Conservation (phyloP, 2,797 vertebrate genomes). For the Phrynocephalus forsythii region DNA sequence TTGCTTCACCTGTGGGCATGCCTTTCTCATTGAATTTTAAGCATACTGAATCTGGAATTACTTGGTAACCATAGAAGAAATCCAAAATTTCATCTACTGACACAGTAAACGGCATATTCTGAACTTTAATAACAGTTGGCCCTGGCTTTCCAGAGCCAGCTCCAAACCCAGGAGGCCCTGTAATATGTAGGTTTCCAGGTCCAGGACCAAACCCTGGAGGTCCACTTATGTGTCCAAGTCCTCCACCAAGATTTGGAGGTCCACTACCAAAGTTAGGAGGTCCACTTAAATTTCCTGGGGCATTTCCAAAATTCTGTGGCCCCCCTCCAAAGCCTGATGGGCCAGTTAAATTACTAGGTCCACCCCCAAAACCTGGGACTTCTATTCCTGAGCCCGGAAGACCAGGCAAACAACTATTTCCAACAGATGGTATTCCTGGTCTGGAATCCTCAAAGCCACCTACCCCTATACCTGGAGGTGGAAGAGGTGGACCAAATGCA, state of each 20-base stretch:
- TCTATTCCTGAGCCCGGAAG: slow-evolving; percentile 89
- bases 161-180: slow-evolving; percentile 85
- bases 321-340: slow-evolving; percentile 85
- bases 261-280: slow-evolving; percentile 79
- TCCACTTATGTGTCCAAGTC: slow-evolving; percentile 84
- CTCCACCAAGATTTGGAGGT: slow-evolving; percentile 80
- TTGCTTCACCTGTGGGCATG: slow-evolving; percentile 96
- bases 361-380: slow-evolving; percentile 88
- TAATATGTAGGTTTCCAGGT: slow-evolving; percentile 84
- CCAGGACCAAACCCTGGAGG: slow-evolving; percentile 86
- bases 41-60: slow-evolving; percentile 95
- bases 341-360: slow-evolving; percentile 83
- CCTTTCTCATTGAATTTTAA: slow-evolving; percentile 97
- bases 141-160: slow-evolving; percentile 86
- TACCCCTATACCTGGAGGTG: slow-evolving; percentile 85
- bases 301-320: slow-evolving; percentile 85
- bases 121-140: slow-evolving; percentile 96
- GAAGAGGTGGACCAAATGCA: slow-evolving; percentile 90
- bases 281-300: slow-evolving; percentile 77
- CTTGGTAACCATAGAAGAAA: slow-evolving; percentile 99
- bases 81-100: slow-evolving; percentile 98
- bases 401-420: slow-evolving; percentile 87
- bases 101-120: slow-evolving; percentile 99
- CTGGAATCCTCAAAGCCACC: slow-evolving; percentile 88
- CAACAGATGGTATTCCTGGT: slow-evolving; percentile 84